Conservation (phyloP, 2,888 invertebrate species). For the Shargacucullia verbasci region DNA sequence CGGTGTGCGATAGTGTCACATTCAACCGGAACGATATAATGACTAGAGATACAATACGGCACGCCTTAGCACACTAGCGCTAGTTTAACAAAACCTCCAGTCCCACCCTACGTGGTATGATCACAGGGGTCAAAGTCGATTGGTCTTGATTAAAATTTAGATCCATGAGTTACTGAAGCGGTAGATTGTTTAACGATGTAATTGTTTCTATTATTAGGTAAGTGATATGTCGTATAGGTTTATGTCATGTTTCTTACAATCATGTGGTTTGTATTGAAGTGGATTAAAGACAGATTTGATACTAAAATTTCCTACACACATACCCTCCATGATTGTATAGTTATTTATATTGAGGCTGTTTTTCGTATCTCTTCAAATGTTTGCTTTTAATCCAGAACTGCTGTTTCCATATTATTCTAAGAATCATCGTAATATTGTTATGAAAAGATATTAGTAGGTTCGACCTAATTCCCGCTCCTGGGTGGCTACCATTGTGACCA, state of each 20-base stretch:
- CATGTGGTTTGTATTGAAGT: constrained; percentile 16
- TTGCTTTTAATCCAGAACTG: too few relatives aligned
- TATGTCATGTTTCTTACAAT: constrained; percentile 30
- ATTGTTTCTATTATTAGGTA: constrained; percentile 55
- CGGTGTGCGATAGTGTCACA: constrained; percentile 64
- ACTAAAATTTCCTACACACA: too few relatives aligned
- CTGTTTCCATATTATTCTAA: constrained; percentile 25
- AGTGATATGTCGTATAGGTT: constrained; percentile 49
- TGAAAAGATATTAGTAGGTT: constrained; percentile 38
- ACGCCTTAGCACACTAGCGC: constrained; percentile 64
- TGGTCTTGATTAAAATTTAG: constrained; percentile 50
- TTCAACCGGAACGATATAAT: constrained; percentile 75
- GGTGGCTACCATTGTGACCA: constrained; percentile 59
- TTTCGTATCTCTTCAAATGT: too few relatives aligned
- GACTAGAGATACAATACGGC: constrained; percentile 67
- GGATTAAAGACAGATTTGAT: constrained; percentile 33
- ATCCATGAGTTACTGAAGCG: constrained; percentile 47
- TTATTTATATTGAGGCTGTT: too few relatives aligned
- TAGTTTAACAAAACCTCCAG: constrained; percentile 51
- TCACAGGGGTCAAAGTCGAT: constrained; percentile 33
- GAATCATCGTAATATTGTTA: constrained; percentile 32
- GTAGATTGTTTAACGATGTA: constrained; percentile 58
- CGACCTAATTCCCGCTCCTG: constrained; percentile 53
- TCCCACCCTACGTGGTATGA: background rate
- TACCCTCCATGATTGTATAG: too few relatives aligned